Conservation (phyloP, 2,797 vertebrate genomes). For the Clarias fuscus region DNA sequence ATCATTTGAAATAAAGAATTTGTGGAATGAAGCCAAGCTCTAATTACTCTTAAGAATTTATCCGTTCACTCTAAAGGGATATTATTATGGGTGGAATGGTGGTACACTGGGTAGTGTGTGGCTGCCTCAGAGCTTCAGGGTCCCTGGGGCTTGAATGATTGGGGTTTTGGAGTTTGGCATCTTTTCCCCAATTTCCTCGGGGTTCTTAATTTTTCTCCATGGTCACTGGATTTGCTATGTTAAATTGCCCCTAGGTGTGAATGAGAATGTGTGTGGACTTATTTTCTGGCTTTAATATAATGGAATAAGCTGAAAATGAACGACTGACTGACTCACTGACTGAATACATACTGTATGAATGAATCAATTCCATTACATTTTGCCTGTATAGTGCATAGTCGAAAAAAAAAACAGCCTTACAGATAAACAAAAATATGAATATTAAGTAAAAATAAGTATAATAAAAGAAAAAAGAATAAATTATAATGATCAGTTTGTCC, state of each 20-base stretch:
- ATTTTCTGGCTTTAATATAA: not conserved
- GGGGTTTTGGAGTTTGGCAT: not conserved
- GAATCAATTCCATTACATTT: no score
- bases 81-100: not conserved
- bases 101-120: not conserved
- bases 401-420: no score
- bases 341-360: not conserved
- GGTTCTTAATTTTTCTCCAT: not conserved
- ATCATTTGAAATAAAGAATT: not conserved
- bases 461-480: no score
- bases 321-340: not conserved
- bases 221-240: not conserved
- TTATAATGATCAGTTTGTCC: no score
- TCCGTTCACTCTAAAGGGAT: not conserved
- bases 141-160: not conserved
- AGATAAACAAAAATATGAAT: no score
- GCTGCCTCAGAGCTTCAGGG: not conserved
- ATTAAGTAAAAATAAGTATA: no score
- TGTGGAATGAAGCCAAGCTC: not conserved
- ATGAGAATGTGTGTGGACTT: not conserved
- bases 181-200: not conserved
- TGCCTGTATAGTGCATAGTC: no score
- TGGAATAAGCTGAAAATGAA: not conserved
- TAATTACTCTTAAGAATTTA: not conserved
- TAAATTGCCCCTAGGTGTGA: not conserved